Evolutionary conservation across 2,797 vertebrate genomes (phyloP).

Genomic region (Sebastes trivittatus): DNA sequence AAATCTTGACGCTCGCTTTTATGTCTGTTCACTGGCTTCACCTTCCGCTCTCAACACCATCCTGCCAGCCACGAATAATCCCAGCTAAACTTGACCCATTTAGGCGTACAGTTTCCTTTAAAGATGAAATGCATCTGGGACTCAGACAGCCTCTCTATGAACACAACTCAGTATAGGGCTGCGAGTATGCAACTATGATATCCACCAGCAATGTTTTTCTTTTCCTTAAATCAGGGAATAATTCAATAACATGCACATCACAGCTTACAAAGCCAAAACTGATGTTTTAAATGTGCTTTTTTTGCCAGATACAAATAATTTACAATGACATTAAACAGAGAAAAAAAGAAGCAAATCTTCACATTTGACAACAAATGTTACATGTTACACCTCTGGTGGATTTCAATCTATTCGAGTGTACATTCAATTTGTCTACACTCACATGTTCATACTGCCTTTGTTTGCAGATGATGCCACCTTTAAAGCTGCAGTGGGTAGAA

Average conservation of each 20-base stretch:
- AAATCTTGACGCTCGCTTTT: neutral
- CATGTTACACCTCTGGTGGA: neutral
- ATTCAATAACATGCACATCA: neutral
- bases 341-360: neutral
- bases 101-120: constrained; percentile 9
- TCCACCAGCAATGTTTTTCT: neutral
- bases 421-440: neutral
- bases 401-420: neutral
- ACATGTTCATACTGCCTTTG: neutral
- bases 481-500: no score
- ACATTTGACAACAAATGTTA: neutral
- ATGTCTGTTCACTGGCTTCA: neutral
- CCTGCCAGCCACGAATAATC: constrained; percentile 14
- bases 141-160: constrained; percentile 7
- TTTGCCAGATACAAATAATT: neutral
- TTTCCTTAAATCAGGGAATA: neutral
- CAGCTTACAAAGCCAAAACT: neutral
- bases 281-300: neutral
- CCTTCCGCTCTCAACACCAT: neutral
- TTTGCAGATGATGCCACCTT: constrained; percentile 23
- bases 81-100: constrained; percentile 29
- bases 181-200: neutral
- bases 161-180: neutral
- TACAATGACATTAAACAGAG: neutral
- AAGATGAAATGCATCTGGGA: constrained; percentile 28